A percentile compares a stretch with the other conserved stretches of the same genome.
These are phyloP conservation scores for Empis livida DNA, from an alignment of 2,888 invertebrate genomes.

Conservation along the genomic window DNA sequence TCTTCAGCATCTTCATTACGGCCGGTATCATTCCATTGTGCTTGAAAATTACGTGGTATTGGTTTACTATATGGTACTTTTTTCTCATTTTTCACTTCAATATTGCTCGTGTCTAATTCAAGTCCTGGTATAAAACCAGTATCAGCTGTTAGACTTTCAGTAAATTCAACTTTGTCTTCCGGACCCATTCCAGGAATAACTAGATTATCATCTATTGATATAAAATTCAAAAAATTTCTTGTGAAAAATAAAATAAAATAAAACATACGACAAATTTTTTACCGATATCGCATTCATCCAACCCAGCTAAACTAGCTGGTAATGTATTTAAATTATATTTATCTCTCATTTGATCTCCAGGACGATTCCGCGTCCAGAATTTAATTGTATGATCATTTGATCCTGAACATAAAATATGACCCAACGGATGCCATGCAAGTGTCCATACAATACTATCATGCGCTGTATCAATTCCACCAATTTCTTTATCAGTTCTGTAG, in stretches of 20 bases:
- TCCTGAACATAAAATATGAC: slow-evolving; percentile 96
- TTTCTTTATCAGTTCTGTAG: slow-evolving; percentile 84
- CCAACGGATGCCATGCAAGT: slow-evolving; percentile 97
- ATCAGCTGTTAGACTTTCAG: slow-evolving; percentile 46
- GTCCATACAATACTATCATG: slow-evolving; percentile 99
- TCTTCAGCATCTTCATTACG: slow-evolving; percentile 41
- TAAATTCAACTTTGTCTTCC: slow-evolving; percentile 78
- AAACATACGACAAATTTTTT: slow-evolving; percentile 10
- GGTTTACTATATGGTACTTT: slow-evolving; percentile 92
- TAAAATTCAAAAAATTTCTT: slow-evolving; percentile 29
- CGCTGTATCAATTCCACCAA: slow-evolving; percentile 94
- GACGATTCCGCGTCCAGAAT: slow-evolving; percentile 98
- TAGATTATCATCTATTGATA: slow-evolving; percentile 58
- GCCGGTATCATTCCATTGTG: slow-evolving; percentile 84
- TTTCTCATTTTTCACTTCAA: slow-evolving; percentile 55
- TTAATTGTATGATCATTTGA: slow-evolving; percentile 99
- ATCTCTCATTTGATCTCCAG: slow-evolving; percentile 96
- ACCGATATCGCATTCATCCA: slow-evolving; percentile 59
- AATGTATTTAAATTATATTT: slow-evolving; percentile 92
- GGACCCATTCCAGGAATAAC: slow-evolving; percentile 97
- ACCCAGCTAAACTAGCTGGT: slow-evolving; percentile 63
- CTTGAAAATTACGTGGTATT: slow-evolving; percentile 91
- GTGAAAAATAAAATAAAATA: slow-evolving; percentile 1
- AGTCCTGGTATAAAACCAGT: slow-evolving; percentile 66
- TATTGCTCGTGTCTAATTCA: slow-evolving; percentile 57